Conservation (phyloP, 2,797 vertebrate genomes). For the Coracias cyanogaster region DNA sequence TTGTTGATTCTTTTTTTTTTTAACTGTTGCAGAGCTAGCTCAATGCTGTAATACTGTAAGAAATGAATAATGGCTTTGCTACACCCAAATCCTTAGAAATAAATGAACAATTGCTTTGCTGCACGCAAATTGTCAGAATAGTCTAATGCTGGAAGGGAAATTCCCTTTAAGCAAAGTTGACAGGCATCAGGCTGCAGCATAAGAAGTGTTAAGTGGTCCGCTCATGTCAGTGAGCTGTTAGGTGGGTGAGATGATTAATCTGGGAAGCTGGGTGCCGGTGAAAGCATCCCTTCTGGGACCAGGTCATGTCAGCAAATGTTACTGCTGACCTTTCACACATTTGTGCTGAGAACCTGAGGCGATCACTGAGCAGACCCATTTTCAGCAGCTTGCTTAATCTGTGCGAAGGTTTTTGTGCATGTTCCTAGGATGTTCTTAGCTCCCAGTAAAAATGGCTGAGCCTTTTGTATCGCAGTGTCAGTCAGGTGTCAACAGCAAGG, state of each 20-base stretch:
- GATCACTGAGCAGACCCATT: neutral
- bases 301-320: neutral
- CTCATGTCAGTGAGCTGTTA: neutral
- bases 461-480: neutral
- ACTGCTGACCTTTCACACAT: neutral
- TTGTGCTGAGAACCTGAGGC: neutral
- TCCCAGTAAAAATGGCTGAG: neutral
- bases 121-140: neutral
- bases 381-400: neutral
- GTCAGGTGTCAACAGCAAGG: neutral
- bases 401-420: fast-evolving
- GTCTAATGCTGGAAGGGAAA: neutral
- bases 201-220: neutral
- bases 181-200: neutral
- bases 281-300: neutral
- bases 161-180: neutral
- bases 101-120: neutral
- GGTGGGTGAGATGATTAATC: neutral
- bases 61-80: neutral
- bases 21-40: neutral
- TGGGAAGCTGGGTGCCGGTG: neutral
- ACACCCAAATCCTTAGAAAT: neutral
- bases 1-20: neutral
- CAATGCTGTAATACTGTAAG: neutral
- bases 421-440: neutral